These are phyloP conservation scores for Drosophila novamexicana DNA, from an alignment of 1,140 invertebrate genomes.

Conservation along the genomic window DNA sequence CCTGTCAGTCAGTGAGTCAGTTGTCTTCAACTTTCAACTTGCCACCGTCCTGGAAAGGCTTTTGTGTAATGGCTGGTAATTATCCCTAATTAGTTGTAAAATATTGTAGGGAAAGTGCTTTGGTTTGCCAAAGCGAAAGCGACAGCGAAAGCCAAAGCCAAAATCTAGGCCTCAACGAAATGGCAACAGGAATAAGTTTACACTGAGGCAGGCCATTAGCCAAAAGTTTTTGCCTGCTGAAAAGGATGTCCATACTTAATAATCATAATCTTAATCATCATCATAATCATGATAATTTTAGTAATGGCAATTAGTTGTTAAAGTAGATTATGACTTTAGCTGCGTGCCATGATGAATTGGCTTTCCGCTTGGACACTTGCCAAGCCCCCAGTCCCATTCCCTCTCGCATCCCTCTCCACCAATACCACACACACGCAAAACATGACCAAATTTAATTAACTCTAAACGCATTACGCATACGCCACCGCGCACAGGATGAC, in stretches of 20 bases:
- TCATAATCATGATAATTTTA: slow-evolving; percentile 35
- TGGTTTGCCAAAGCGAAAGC: slow-evolving; percentile 17
- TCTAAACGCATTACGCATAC: slow-evolving; percentile 45
- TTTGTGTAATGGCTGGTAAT: slow-evolving; percentile 74
- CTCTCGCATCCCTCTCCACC: background rate
- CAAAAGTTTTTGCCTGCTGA: slow-evolving; percentile 46
- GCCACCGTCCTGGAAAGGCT: slow-evolving; percentile 46
- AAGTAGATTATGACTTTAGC: slow-evolving; percentile 52
- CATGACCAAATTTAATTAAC: slow-evolving; percentile 55
- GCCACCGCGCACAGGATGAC: slow-evolving; percentile 1
- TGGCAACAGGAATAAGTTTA: slow-evolving; percentile 33
- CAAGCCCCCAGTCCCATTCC: background rate
- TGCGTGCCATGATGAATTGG: slow-evolving; percentile 60
- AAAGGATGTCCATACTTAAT: slow-evolving; percentile 16
- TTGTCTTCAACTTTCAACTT: slow-evolving; percentile 51
- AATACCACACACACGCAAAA: background rate
- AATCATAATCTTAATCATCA: slow-evolving; percentile 7
- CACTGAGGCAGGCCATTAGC: slow-evolving; percentile 51
- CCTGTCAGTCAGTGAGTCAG: slow-evolving; percentile 15
- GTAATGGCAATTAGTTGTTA: slow-evolving; percentile 52
- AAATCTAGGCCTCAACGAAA: slow-evolving; percentile 11
- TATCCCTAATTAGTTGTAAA: slow-evolving; percentile 82
- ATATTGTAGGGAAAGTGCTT: slow-evolving; percentile 75
- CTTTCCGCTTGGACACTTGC: slow-evolving; percentile 13
- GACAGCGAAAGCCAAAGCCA: background rate